Base-by-base conservation (phyloP, 2,888 invertebrate species). In the Stratiomys singularior region DNA sequence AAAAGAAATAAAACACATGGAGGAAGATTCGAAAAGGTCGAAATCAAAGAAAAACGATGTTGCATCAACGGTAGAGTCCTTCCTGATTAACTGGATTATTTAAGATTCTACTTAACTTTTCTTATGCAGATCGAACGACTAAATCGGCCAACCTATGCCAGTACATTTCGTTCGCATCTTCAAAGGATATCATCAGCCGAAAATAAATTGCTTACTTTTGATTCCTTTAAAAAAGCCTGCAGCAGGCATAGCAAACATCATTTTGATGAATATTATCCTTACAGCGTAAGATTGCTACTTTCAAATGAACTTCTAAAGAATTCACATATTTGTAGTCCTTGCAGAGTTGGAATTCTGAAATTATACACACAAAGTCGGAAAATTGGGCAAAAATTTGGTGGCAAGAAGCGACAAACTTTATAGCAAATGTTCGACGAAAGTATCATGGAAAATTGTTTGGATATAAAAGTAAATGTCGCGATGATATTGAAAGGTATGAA, bases 91-190 rank as follows among this genome's bases (percentile, higher is more conserved):
- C n/a, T 46, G 13, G 46, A n/a, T 46, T 11, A n/a, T 15, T 11
- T n/a, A n/a, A n/a, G n/a, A n/a, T n/a, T n/a, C n/a, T n/a, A n/a
- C n/a, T n/a, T n/a, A n/a, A n/a, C n/a, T n/a, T n/a, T n/a, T n/a
- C n/a, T n/a, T n/a, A n/a, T n/a, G 47, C 56, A 82, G 83, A 79
- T 84, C 74, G 81, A 81, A 23, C 82, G 84, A 9, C 66, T 85
- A 0, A 81, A 80, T 77, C 83, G 82, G 72, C 82, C 84, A 67
- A 86, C 86, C 21, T 84, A 85, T 77, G 81, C 86, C 63, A 86
- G 86, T 77, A 80, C 81, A 23, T 84, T 83, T 71, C 82, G 86
- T 21, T 85, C 85, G 66, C 83, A 84, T 80, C 79, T 85, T 79
- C 81, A 82, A 37, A 83, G 82, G 78, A 81, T 83, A 76, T 85